phyloP scores from a whole-genome alignment of 2,113 vertebrate species.

The Callaeas wilsoni region DNA sequence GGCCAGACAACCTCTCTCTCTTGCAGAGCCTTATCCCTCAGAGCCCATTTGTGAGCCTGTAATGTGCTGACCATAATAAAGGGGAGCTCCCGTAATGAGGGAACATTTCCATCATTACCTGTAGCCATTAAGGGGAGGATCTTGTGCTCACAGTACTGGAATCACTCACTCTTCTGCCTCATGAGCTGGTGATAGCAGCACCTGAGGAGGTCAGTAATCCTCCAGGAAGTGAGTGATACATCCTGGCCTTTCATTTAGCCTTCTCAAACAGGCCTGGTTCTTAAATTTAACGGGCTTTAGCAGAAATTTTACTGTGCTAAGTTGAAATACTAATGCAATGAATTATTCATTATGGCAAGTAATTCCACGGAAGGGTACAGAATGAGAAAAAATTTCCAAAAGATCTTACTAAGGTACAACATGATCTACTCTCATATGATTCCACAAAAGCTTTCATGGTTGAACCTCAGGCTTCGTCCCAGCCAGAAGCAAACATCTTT shows the following conservation, averaged over 20 bases:
- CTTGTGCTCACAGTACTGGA: not conserved
- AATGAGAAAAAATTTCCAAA: not conserved
- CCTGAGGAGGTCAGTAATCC: not conserved
- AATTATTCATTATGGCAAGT: not conserved
- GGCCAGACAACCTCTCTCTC: not conserved
- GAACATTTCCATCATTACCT: not conserved
- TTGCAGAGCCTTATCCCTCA: not conserved
- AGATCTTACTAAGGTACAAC: not conserved
- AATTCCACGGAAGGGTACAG: not conserved
- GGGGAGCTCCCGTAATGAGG: not conserved
- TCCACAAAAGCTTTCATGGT: not conserved
- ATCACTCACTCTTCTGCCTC: not conserved
- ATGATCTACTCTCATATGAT: rapidly evolving
- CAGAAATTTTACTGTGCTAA: not conserved
- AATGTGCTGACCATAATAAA: not conserved
- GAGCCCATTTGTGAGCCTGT: not conserved
- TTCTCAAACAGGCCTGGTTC: not conserved
- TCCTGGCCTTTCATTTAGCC: not conserved
- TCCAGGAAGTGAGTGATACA: not conserved
- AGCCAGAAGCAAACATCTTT: not conserved
- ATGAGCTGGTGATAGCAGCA: not conserved
- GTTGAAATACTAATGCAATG: not conserved
- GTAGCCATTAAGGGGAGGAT: not conserved
- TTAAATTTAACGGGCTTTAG: not conserved
- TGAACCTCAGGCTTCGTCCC: not conserved